Evolutionary conservation across 2,888 invertebrate genomes (phyloP).

Genomic region (Bhutanitis thaidina): DNA sequence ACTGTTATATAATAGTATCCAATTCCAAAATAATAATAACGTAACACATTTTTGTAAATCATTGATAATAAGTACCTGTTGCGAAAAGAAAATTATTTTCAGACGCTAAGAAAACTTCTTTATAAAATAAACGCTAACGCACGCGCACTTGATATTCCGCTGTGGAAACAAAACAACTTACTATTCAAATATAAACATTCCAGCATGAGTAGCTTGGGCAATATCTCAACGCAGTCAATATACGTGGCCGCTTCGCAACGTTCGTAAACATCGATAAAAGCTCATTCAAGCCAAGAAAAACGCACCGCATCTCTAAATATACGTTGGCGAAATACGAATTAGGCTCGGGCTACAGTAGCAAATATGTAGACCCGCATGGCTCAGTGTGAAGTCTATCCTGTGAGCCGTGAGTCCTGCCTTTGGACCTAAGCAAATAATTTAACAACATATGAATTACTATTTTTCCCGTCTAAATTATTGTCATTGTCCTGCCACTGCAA

Average conservation of each 20-base stretch:
- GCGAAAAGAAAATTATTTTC: background rate
- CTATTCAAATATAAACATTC: constrained; percentile 20
- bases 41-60: no score
- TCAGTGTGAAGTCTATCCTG: no score
- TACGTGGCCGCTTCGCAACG: constrained; percentile 29
- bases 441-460: no score
- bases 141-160: constrained; percentile 3
- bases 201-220: constrained; percentile 23
- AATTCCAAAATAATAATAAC: no score
- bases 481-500: no score
- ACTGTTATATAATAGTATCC: no score
- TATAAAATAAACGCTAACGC: constrained; percentile 7
- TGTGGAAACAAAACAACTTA: constrained; percentile 17
- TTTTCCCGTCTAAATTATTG: no score
- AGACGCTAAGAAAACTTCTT: background rate
- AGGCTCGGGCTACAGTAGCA: background rate
- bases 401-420: no score
- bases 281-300: constrained; percentile 45
- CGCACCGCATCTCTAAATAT: constrained; percentile 30
- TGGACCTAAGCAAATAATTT: no score
- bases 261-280: constrained; percentile 32
- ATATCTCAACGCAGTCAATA: constrained; percentile 34
- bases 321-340: constrained; percentile 32
- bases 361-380: no score
- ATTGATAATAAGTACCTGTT: no score